Conservation (phyloP, 2,888 invertebrate species). For the Melipona bicolor region DNA sequence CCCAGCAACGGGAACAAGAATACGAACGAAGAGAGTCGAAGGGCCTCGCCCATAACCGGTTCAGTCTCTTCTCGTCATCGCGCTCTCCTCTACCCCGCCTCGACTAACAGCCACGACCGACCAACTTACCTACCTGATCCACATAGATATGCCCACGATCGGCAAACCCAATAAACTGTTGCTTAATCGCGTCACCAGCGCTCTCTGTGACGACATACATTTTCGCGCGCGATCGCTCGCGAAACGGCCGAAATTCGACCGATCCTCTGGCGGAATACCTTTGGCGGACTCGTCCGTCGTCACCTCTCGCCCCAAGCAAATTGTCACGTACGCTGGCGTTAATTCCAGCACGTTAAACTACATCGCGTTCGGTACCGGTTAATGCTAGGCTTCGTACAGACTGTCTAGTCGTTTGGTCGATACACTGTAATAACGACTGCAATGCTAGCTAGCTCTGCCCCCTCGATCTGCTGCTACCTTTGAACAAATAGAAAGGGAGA, state of each 20-base stretch:
- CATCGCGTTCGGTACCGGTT: neutral
- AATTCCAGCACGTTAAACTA: constrained; percentile 14
- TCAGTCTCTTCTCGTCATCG: constrained; percentile 78
- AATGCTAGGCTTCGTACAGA: neutral
- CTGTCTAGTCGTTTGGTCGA: constrained; percentile 28
- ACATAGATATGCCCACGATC: constrained; percentile 65
- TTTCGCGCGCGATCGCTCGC: constrained; percentile 6
- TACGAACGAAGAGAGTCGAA: constrained; percentile 79
- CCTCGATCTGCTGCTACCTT: neutral
- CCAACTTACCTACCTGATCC: constrained; percentile 71
- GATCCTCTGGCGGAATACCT: neutral
- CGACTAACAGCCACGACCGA: constrained; percentile 71
- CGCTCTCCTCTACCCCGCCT: constrained; percentile 62
- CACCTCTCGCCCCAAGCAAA: neutral
- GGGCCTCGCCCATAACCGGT: constrained; percentile 84
- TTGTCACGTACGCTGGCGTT: constrained; percentile 1
- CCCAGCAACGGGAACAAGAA: constrained; percentile 74
- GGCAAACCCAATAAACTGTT: constrained; percentile 58
- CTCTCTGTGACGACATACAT: constrained; percentile 42
- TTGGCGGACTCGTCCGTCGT: neutral
- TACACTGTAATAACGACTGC: constrained; percentile 17
- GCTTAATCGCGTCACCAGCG: constrained; percentile 41
- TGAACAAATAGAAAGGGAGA: neutral
- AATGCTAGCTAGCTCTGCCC: neutral
- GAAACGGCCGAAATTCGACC: neutral